Base-by-base conservation (phyloP, 2,113 vertebrate genomes). In the Meleagris gallopavo region DNA sequence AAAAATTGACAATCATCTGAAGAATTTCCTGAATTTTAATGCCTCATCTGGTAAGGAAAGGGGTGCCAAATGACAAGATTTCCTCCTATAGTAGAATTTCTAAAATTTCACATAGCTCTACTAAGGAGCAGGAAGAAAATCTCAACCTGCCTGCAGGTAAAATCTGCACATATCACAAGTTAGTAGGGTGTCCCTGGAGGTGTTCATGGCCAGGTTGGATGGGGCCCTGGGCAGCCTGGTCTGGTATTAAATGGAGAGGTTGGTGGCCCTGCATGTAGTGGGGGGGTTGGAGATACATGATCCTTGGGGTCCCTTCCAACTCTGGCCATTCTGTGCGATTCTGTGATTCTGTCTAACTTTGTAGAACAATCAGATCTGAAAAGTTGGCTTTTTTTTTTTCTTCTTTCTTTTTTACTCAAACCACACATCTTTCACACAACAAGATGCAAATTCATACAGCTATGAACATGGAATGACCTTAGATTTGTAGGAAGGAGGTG, bases 41-140 rank as follows among this genome's bases (percentile, higher is more conserved):
- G 5, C 27, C 60, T 65, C 27, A 3, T 36, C 40, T 1, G 2
- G 16, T 46, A 79, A 5, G 7, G 27, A 22, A 5, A 0, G 1
- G 15, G 57, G 19, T 1, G 1, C 3, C 57, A 22, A 78, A 52
- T 24, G 22, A 65, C 8, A 14, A 65, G 36, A 78, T 30, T 22
- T 65, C 3, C 8, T 8, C 13, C 7, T 16, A 6, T 34, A n/a
- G 16, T 4, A 82, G 34, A 84, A 55, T 61, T 52, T 72, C 22
- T 60, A 29, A 29, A 83, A 69, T 32, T 58, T 32, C 24, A 19
- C 10, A 55, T 41, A 30, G 5, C 4, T 88, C 29, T 55, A 1
- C n/a, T 7, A 27, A 10, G 38, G 18, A 46, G 7, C 25, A 67
- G 69, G 15, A 86, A 55, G 32, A 88, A 81, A 65, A 52, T 43